Evolutionary conservation across 2,888 invertebrate genomes (phyloP), one percentile per base, ranked within the genome.

Genomic region (Venustoraphidia nigricollis): DNA sequence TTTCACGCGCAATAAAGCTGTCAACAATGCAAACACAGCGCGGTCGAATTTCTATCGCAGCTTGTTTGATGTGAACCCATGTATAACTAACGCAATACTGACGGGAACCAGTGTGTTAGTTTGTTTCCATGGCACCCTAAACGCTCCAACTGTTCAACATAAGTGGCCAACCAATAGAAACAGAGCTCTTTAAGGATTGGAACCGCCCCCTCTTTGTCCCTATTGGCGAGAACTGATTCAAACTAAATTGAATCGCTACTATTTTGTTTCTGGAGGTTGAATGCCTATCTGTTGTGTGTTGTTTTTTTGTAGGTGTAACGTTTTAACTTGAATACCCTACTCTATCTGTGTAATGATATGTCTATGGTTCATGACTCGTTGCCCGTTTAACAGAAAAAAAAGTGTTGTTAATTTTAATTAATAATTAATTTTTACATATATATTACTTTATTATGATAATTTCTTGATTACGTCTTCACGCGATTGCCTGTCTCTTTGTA

Each of bases 151-250:
- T 11, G 45, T 17, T 38, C 34, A 14, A 45, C 13, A 11, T 61
- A 60, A 61, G 57, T 56, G 49, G 53, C 51, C 51, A 57, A 53
- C 59, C 61, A 61, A 62, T 63, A 60, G 63, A 65, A 64, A 64
- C 64, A 60, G 63, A 62, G 65, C 61, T 63, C 62, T 60, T 53
- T 49, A 10, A 55, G 50, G 53, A 51, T 44, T 53, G 53, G 60
- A 62, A 57, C 60, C 66, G 56, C 66, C 67, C 55, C 53, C 56
- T 53, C 40, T 53, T 58, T 61, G 61, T 64, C 59, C 65, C 66
- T 62, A 67, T 67, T 67, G 67, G 67, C 63, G 64, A 64, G 64
- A 63, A 66, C 65, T 64, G 66, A 67, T 67, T 67, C 62, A 56
- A 57, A 59, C 59, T 61, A 66, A 67, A 67, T 67, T 67, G 67